Conservation (phyloP, 2,888 invertebrate genomes). For the Neria commutata region DNA sequence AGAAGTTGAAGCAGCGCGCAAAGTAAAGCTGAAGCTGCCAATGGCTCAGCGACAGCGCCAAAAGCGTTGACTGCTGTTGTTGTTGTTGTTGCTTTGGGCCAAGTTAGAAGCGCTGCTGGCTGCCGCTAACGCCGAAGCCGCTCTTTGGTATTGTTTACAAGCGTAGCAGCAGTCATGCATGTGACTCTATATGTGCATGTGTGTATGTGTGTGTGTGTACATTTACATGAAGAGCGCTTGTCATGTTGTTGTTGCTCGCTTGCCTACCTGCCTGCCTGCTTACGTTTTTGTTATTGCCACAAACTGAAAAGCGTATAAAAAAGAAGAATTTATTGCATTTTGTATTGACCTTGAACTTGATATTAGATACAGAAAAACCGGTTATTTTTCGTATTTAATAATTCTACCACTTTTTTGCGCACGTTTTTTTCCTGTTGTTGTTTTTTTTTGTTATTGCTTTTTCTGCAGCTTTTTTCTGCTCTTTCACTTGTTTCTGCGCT, state of each 20-base stretch:
- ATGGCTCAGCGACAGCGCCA: not conserved
- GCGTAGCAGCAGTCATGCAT: not conserved
- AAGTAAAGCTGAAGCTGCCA: not conserved
- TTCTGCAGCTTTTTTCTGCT: not conserved
- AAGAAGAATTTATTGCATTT: not conserved
- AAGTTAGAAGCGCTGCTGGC: not conserved
- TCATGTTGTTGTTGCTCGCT: not conserved
- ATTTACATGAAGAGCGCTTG: not conserved
- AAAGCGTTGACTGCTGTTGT: not conserved
- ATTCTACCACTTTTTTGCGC: not conserved
- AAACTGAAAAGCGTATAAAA: no score
- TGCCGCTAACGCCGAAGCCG: no score
- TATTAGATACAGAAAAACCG: slow-evolving; percentile 3
- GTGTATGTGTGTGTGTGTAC: not conserved
- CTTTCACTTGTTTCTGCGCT: no score
- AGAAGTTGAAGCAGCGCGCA: not conserved
- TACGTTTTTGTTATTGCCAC: not conserved
- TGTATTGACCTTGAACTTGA: slow-evolving; percentile 6
- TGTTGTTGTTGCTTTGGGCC: not conserved
- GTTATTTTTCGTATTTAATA: slow-evolving; percentile 2
- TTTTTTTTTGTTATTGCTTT: not conserved
- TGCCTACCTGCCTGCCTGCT: no score
- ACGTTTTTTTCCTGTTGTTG: not conserved
- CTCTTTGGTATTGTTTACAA: no score
- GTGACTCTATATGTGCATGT: not conserved